A percentile compares a stretch with the other conserved stretches of the same genome.
Conservation (phyloP, 2,888 invertebrate species). For the Aplocera efformata region DNA sequence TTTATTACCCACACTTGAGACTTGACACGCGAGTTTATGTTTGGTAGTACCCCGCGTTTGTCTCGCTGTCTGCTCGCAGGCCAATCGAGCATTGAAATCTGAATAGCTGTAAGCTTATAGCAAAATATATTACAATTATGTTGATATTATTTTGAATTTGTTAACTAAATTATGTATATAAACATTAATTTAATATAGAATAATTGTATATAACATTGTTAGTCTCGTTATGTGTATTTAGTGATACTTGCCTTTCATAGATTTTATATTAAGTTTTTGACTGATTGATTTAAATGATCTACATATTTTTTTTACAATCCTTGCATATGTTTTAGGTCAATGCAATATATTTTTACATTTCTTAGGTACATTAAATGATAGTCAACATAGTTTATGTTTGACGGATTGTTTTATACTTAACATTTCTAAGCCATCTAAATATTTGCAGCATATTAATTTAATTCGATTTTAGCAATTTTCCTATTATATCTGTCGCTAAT, state of each 20-base stretch:
- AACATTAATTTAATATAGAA: conserved; percentile 34
- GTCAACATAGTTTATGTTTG: conserved; percentile 44
- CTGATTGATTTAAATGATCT: conserved; percentile 70
- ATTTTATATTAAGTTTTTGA: conserved; percentile 62
- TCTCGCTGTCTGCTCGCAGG: conserved; percentile 17
- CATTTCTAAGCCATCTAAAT: conserved; percentile 43
- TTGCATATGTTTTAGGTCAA: conserved; percentile 58
- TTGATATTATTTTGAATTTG: conserved; percentile 62
- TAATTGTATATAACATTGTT: conserved; percentile 43
- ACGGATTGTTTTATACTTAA: conserved; percentile 45
- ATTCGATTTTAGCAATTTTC: conserved; percentile 11
- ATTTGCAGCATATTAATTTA: conserved; percentile 36
- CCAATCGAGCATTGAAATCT: conserved; percentile 36
- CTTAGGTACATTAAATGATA: conserved; percentile 54
- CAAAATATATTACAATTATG: conserved; percentile 40
- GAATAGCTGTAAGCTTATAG: conserved; percentile 44
- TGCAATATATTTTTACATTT: conserved; percentile 47
- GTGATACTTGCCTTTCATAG: conserved; percentile 69
- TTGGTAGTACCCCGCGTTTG: neutral
- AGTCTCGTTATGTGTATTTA: conserved; percentile 30
- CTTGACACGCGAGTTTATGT: too few relatives aligned
- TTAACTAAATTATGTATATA: conserved; percentile 62
- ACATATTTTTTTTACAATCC: conserved; percentile 54
- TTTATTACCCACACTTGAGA: too few relatives aligned
- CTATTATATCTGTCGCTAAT: conserved; percentile 35